Percentiles rank a stretch among this genome's conserved stretches.
Conservation (phyloP, 1,140 invertebrate species). For the Plutomurus gul region DNA sequence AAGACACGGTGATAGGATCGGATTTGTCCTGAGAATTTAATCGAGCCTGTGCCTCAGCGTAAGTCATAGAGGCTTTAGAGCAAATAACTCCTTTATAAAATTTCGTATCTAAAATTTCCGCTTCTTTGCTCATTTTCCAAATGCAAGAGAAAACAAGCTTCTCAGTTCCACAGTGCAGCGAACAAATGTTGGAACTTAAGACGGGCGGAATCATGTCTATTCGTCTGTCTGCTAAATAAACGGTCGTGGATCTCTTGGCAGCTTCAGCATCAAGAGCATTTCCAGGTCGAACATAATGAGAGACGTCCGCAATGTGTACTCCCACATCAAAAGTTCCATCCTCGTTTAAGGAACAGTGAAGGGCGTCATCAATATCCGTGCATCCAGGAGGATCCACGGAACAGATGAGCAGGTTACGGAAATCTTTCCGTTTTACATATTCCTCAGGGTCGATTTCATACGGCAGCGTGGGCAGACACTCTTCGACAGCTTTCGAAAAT, state of each 20-base stretch:
- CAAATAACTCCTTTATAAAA: slow-evolving; percentile 92
- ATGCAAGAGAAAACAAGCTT: slow-evolving; percentile 91
- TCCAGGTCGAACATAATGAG: slow-evolving; percentile 86
- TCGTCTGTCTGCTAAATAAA: slow-evolving; percentile 85
- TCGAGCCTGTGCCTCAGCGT: slow-evolving; percentile 89
- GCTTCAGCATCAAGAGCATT: slow-evolving; percentile 88
- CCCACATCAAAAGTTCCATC: slow-evolving; percentile 84
- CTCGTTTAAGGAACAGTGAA: slow-evolving; percentile 78
- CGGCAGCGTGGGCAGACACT: slow-evolving; percentile 85
- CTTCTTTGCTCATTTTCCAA: slow-evolving; percentile 86
- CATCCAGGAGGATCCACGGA: slow-evolving; percentile 98
- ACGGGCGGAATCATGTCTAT: slow-evolving; percentile 88
- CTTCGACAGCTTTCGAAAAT: slow-evolving; percentile 92
- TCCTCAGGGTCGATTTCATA: slow-evolving; percentile 88
- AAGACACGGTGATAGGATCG: slow-evolving; percentile 74
- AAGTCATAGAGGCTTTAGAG: slow-evolving; percentile 86
- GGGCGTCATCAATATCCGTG: slow-evolving; percentile 98
- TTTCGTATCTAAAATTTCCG: slow-evolving; percentile 78
- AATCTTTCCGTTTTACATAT: slow-evolving; percentile 75
- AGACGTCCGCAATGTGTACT: slow-evolving; percentile 95
- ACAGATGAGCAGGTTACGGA: slow-evolving; percentile 84
- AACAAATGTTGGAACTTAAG: slow-evolving; percentile 91
- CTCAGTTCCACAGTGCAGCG: slow-evolving; percentile 80
- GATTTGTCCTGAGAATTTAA: slow-evolving; percentile 80
- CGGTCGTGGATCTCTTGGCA: slow-evolving; percentile 81